phyloP scores from a whole-genome alignment of 2,113 vertebrate genomes.

The Stegastes partitus region DNA sequence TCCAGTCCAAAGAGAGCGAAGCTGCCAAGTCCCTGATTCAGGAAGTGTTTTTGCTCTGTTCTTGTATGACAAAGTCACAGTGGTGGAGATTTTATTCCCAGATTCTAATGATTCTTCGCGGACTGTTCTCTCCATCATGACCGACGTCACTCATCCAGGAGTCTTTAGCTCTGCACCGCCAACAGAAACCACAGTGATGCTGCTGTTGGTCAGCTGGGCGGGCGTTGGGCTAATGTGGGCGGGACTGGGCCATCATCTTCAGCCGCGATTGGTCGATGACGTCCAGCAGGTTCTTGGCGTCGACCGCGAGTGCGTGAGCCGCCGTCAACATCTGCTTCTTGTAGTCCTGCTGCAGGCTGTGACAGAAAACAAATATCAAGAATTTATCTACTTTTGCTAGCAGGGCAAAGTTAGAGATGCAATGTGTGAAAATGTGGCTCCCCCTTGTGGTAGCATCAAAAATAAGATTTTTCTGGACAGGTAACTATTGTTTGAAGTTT shows the following conservation, averaged over 20 bases:
- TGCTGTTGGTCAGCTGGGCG: conserved; percentile 30
- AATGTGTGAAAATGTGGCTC: too few relatives aligned
- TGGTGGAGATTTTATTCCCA: conserved; percentile 68
- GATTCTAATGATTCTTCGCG: conserved; percentile 46
- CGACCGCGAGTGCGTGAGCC: conserved; percentile 95
- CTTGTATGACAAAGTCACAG: conserved; percentile 73
- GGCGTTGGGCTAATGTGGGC: conserved; percentile 86
- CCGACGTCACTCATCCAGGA: conserved; percentile 28
- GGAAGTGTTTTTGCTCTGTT: conserved; percentile 70
- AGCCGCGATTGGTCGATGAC: conserved; percentile 97
- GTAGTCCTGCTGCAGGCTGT: conserved; percentile 98
- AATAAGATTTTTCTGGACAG: too few relatives aligned
- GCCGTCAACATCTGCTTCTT: conserved; percentile 99
- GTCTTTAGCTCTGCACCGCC: conserved; percentile 42
- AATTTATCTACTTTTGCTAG: conserved; percentile 55
- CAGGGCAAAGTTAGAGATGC: not conserved
- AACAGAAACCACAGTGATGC: conserved; percentile 22
- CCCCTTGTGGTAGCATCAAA: too few relatives aligned
- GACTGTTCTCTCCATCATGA: too few relatives aligned
- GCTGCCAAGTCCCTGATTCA: conserved; percentile 74
- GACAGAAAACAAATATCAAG: conserved; percentile 84
- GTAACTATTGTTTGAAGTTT: too few relatives aligned
- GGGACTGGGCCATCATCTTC: conserved; percentile 91
- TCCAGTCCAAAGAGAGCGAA: conserved; percentile 59
- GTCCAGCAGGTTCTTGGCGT: conserved; percentile 97